These are phyloP conservation scores for Dermochelys coriacea DNA, from an alignment of 2,797 vertebrate species.

Conservation along the genomic window DNA sequence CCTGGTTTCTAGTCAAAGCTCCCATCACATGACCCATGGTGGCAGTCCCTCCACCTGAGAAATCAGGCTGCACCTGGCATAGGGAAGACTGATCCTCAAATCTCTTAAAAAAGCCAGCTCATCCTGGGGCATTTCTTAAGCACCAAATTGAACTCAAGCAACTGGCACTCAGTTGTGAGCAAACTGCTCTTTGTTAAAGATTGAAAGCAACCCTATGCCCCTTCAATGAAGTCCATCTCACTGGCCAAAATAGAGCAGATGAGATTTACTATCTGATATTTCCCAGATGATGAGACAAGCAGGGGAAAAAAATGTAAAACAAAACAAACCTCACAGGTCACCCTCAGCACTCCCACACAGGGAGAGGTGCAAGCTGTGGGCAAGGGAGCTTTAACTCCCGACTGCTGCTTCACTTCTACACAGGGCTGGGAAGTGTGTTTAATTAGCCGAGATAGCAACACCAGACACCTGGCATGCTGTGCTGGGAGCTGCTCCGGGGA, in stretches of 20 bases:
- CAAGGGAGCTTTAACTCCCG: not conserved
- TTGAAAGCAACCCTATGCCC: not conserved
- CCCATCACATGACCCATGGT: not conserved
- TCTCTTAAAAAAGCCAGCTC: not conserved
- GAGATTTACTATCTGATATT: not conserved
- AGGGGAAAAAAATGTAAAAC: not conserved
- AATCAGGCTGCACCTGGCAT: not conserved
- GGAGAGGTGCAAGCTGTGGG: not conserved
- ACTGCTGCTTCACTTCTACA: not conserved
- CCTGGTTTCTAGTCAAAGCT: not conserved
- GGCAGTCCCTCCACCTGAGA: not conserved
- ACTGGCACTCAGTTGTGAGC: not conserved
- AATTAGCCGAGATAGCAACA: not conserved
- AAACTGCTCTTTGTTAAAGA: not conserved
- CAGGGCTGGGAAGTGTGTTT: not conserved
- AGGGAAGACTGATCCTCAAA: not conserved
- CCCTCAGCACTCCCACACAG: not conserved
- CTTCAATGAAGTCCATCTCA: not conserved
- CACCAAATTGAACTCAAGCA: not conserved
- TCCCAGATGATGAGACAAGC: not conserved
- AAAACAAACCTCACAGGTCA: not conserved
- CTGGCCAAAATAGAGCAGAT: not conserved
- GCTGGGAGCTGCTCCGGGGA: not conserved
- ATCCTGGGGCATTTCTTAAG: not conserved
- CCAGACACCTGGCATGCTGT: not conserved